Evolutionary conservation across 2,113 vertebrate genomes (phyloP).

Genomic region (Camelus dromedarius): DNA sequence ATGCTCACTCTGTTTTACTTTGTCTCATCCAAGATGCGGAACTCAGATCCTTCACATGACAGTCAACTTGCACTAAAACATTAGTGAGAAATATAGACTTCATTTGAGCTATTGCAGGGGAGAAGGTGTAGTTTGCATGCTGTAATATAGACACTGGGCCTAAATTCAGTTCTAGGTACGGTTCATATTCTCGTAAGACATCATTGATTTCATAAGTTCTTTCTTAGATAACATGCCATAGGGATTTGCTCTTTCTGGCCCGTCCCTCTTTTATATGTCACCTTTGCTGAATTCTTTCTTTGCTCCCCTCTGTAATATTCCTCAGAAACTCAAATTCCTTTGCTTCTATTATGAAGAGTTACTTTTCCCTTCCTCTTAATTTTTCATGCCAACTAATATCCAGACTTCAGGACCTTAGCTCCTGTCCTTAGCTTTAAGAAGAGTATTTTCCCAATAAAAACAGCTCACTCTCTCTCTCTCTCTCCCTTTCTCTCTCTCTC

Average conservation of each 20-base stretch:
- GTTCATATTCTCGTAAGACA: not conserved
- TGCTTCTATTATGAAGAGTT: not conserved
- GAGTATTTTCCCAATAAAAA: not conserved
- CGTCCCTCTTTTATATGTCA: not conserved
- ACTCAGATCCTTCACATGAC: not conserved
- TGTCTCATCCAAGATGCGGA: not conserved
- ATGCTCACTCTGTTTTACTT: not conserved
- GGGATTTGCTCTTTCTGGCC: not conserved
- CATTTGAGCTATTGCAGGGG: not conserved
- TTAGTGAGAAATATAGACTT: not conserved
- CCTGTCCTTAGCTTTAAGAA: not conserved
- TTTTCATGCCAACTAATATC: not conserved
- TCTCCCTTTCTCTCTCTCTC: not conserved
- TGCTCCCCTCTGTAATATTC: not conserved
- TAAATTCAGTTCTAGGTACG: too few species aligned
- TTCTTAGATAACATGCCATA: not conserved
- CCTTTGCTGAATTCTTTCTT: not conserved
- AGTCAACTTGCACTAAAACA: not conserved
- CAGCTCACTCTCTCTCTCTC: not conserved
- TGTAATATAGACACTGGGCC: too few species aligned
- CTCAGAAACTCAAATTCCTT: not conserved
- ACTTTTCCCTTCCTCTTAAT: not conserved
- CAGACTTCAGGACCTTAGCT: not conserved
- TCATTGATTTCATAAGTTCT: not conserved
- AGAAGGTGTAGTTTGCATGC: not conserved